Evolutionary conservation across 2,797 vertebrate genomes (phyloP).

Genomic region (Furcifer pardalis): DNA sequence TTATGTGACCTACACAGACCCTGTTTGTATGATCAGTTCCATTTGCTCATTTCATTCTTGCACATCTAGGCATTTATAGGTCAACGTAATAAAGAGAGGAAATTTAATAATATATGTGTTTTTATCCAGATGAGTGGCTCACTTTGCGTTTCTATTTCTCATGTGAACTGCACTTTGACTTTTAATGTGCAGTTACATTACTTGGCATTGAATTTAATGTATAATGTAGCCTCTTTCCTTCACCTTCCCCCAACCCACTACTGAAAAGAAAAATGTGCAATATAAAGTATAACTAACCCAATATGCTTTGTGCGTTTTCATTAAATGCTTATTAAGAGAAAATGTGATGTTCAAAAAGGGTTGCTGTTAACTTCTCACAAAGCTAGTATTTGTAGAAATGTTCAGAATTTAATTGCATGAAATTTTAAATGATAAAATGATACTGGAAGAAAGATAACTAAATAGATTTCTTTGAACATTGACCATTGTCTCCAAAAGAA

Average conservation of each 20-base stretch:
- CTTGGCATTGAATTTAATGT: slow-evolving; percentile 59
- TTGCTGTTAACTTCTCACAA: slow-evolving; percentile 45
- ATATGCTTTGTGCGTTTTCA: slow-evolving; percentile 48
- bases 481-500: slow-evolving; percentile 4
- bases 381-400: slow-evolving; percentile 31
- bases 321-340: slow-evolving; percentile 42
- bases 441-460: neutral
- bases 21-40: slow-evolving; percentile 53
- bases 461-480: slow-evolving; percentile 23
- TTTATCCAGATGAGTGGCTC: slow-evolving; percentile 67
- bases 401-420: slow-evolving; percentile 13
- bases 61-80: slow-evolving; percentile 58
- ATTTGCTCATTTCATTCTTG: slow-evolving; percentile 60
- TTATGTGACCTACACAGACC: slow-evolving; percentile 5
- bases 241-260: slow-evolving; percentile 46
- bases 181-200: slow-evolving; percentile 63
- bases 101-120: slow-evolving; percentile 69
- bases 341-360: slow-evolving; percentile 46
- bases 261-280: slow-evolving; percentile 60
- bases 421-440: slow-evolving; percentile 18
- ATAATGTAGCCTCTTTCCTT: slow-evolving; percentile 52
- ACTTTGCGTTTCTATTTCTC: slow-evolving; percentile 67
- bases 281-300: slow-evolving; percentile 48
- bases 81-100: slow-evolving; percentile 68
- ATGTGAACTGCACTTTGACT: slow-evolving; percentile 66